phyloP scores from a whole-genome alignment of 2,888 invertebrate species.

The Siphlonurus alternatus region DNA sequence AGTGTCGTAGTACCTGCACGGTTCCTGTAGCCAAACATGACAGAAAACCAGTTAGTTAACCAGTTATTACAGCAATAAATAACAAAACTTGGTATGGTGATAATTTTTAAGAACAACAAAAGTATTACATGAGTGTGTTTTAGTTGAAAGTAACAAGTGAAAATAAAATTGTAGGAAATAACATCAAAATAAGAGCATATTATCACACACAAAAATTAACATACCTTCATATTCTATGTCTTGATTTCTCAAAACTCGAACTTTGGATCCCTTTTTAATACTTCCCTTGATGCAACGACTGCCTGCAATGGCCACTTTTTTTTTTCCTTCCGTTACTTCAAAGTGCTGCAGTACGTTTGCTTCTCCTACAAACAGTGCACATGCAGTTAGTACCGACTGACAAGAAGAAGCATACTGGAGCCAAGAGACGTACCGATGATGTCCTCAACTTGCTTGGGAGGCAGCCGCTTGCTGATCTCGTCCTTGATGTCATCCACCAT shows the following conservation, averaged over 20 bases:
- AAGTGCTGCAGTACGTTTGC: slow-evolving; percentile 76
- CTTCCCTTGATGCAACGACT: slow-evolving; percentile 66
- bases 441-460: slow-evolving; percentile 55
- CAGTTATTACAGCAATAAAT: no score
- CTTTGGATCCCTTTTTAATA: slow-evolving; percentile 47
- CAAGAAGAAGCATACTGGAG: not conserved
- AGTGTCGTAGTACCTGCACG: slow-evolving; percentile 67
- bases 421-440: slow-evolving; percentile 42
- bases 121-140: no score
- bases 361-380: slow-evolving; percentile 39
- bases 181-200: no score
- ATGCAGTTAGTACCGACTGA: not conserved
- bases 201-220: no score
- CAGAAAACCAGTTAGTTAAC: no score
- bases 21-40: slow-evolving; percentile 42
- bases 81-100: no score
- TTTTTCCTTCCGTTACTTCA: slow-evolving; percentile 56
- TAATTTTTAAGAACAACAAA: no score
- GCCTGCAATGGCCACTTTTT: slow-evolving; percentile 75
- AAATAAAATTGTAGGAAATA: no score
- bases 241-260: slow-evolving; percentile 46
- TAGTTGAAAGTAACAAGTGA: no score
- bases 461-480: slow-evolving; percentile 56
- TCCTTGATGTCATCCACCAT: slow-evolving; percentile 75
- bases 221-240: slow-evolving; percentile 57